phyloP scores from a whole-genome alignment of 2,113 vertebrate genomes.

The Protobothrops mucrosquamatus region DNA sequence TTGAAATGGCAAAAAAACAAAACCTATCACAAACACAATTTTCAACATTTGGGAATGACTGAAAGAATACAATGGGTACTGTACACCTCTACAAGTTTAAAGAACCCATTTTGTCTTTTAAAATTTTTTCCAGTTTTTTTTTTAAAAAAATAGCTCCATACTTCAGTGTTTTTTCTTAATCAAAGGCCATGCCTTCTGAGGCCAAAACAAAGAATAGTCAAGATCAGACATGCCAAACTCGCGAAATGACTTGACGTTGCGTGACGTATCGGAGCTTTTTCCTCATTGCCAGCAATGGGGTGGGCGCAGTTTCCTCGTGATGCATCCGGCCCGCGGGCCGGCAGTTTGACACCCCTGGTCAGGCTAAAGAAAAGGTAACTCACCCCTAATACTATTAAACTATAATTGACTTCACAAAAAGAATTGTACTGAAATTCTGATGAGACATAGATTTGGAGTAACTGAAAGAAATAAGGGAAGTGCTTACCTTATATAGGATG shows the following conservation, averaged over 20 bases:
- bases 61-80: background rate
- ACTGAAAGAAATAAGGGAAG: background rate
- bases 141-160: background rate
- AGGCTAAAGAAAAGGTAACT: background rate
- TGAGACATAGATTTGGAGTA: background rate
- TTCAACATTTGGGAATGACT: background rate
- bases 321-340: no score
- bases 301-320: no score
- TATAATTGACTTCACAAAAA: background rate
- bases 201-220: background rate
- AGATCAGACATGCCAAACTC: background rate
- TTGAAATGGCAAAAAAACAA: background rate
- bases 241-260: no score
- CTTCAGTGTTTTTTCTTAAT: background rate
- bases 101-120: background rate
- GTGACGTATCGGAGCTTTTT: no score
- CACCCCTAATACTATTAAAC: background rate
- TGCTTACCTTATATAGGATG: constrained; percentile 93
- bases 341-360: no score
- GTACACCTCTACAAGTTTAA: background rate
- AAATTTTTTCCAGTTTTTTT: background rate
- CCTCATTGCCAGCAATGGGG: no score
- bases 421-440: background rate
- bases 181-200: background rate
- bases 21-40: background rate